Conservation (phyloP, 2,888 invertebrate genomes). For the Iselma pallidipennis region DNA sequence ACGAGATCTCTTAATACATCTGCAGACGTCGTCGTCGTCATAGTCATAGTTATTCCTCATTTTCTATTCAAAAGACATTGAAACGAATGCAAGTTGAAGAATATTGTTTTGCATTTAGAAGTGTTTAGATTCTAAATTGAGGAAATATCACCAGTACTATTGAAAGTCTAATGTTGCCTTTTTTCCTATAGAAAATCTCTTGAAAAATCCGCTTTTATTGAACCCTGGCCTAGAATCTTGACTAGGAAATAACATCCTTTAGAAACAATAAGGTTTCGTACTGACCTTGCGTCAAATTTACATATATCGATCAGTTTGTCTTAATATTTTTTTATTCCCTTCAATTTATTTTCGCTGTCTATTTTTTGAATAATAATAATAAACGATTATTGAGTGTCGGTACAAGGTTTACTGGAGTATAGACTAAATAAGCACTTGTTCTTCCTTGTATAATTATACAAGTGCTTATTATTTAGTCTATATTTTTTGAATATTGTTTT, state of each 20-base stretch:
- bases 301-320: neutral
- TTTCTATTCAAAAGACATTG: neutral
- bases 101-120: neutral
- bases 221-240: neutral
- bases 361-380: too few species aligned
- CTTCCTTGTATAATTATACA: too few species aligned
- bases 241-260: neutral
- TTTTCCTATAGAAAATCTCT: neutral
- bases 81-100: neutral
- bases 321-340: neutral
- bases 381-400: too few species aligned
- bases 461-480: too few species aligned
- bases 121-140: neutral
- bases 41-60: neutral
- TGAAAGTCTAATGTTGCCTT: neutral
- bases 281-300: neutral
- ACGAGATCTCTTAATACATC: conserved; percentile 42
- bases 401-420: too few species aligned
- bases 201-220: neutral
- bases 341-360: too few species aligned
- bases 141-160: neutral
- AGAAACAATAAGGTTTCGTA: neutral
- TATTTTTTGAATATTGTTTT: too few species aligned
- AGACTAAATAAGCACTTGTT: too few species aligned
- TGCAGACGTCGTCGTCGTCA: conserved; percentile 24